Base-by-base conservation (phyloP, 2,113 vertebrate species). In the Ahaetulla prasina region DNA sequence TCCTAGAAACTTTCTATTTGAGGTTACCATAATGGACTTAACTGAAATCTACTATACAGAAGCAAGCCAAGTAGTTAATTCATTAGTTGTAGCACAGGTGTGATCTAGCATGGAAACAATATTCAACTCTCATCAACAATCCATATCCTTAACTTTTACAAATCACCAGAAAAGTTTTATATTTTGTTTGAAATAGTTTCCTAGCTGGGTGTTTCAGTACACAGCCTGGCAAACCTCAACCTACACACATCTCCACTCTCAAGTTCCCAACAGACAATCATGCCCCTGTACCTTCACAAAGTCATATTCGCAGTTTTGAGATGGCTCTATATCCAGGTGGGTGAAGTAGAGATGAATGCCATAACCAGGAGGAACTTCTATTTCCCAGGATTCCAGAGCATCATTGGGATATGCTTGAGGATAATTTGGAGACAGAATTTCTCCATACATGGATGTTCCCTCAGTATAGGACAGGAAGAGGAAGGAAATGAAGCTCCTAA, bases 361-460 rank as follows among this genome's bases (percentile, higher is more conserved):
- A 20, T 98, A 98, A 52, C 99, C 99, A 0, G 92, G 89, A 0
- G 98, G 98, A n/a, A 99, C 99, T 52, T 98, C 97, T 88, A 98
- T 96, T 89, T 97, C 96, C 99, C 99, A 99, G 8, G 97, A 97
- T 84, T 98, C 2, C 27, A 96, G 95, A 25, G 95, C 22, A 10
- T 98, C 94, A 43, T 98, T 98, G n/a, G 97, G 97, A 93, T 99
- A 99, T 0, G 97, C 97, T 89, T 94, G 97, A 87, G 99, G 99
- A 92, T 98, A 99, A 87, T 98, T 98, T 25, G 98, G 99, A 91
- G 99, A 99, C 89, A 98, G 96, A 95, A 99, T 97, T 98, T 98
- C 98, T 84, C 99, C 99, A 27, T 98, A 96, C 97, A 98, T 96
- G 89, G 96, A 90, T 52, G 95, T 30, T 0, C 96, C 94, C 0